These are phyloP conservation scores for Panurus biarmicus DNA, from an alignment of 2,113 vertebrate genomes.

Conservation along the genomic window DNA sequence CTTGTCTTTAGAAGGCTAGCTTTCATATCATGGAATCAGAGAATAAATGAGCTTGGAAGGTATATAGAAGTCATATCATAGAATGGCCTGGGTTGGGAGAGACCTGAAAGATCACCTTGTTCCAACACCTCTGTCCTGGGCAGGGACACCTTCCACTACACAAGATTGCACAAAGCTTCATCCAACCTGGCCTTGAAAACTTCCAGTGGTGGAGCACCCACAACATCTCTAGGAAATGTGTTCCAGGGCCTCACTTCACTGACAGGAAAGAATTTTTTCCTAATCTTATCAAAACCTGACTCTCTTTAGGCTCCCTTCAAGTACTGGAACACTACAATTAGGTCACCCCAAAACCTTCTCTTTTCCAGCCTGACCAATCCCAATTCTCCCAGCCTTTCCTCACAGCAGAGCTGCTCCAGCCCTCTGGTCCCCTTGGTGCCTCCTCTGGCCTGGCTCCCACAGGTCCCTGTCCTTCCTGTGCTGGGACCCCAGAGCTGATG, in stretches of 20 bases:
- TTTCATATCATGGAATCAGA: not conserved
- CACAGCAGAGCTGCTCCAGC: not conserved
- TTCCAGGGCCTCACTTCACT: not conserved
- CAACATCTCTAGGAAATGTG: accelerated
- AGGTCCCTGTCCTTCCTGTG: not conserved
- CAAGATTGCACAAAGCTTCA: not conserved
- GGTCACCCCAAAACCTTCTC: too few relatives aligned
- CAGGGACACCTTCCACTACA: not conserved
- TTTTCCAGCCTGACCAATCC: accelerated
- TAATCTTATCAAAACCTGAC: not conserved
- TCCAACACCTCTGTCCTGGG: not conserved
- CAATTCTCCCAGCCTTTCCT: accelerated
- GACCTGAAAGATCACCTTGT: accelerated
- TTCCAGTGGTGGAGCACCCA: not conserved
- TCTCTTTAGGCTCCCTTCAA: too few relatives aligned
- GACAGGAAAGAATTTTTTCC: not conserved
- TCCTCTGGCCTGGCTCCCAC: not conserved
- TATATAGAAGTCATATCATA: not conserved
- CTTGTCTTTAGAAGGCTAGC: not conserved
- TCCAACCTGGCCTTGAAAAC: not conserved
- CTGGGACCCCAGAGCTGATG: not conserved
- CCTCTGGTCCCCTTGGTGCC: not conserved
- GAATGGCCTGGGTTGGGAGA: not conserved
- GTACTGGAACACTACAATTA: too few relatives aligned
- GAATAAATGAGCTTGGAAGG: not conserved